phyloP scores from a whole-genome alignment of 2,113 vertebrate species.

The Peromyscus maniculatus region DNA sequence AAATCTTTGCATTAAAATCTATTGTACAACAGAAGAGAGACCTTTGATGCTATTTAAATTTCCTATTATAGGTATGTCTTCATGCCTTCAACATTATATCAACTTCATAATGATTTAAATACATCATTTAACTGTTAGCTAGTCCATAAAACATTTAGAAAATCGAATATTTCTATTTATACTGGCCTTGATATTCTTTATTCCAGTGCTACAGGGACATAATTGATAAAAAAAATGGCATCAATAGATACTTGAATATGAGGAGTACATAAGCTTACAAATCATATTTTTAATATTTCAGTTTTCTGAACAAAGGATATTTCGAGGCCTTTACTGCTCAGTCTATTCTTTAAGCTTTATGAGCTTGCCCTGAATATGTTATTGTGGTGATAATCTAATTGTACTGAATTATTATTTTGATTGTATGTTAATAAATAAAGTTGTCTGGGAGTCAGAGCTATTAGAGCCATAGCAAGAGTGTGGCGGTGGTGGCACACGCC shows the following conservation, averaged over 20 bases:
- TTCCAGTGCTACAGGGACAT: constrained; percentile 40
- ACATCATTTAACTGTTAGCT: not conserved
- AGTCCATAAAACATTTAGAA: not conserved
- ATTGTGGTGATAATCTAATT: too few relatives aligned
- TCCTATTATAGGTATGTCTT: not conserved
- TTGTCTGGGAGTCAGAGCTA: too few relatives aligned
- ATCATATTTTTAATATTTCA: constrained; percentile 61
- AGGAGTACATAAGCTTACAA: not conserved
- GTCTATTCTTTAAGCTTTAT: not conserved
- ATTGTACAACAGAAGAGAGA: not conserved
- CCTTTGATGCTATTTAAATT: not conserved
- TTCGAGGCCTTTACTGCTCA: constrained; percentile 28
- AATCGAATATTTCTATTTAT: not conserved
- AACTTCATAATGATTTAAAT: constrained; percentile 46
- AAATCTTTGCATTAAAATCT: not conserved
- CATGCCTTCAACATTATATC: not conserved
- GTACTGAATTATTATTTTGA: too few relatives aligned
- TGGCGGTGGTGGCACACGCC: too few relatives aligned
- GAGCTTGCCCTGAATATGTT: constrained; percentile 64
- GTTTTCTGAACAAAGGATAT: constrained; percentile 26
- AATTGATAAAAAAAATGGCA: not conserved
- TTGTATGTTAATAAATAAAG: too few relatives aligned
- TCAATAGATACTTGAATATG: not conserved
- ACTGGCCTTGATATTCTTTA: not conserved
- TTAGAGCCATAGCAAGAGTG: too few relatives aligned